Evolutionary conservation across 2,888 invertebrate genomes (phyloP), one percentile per base, ranked within the genome.

Genomic region (Tyria jacobaeae): DNA sequence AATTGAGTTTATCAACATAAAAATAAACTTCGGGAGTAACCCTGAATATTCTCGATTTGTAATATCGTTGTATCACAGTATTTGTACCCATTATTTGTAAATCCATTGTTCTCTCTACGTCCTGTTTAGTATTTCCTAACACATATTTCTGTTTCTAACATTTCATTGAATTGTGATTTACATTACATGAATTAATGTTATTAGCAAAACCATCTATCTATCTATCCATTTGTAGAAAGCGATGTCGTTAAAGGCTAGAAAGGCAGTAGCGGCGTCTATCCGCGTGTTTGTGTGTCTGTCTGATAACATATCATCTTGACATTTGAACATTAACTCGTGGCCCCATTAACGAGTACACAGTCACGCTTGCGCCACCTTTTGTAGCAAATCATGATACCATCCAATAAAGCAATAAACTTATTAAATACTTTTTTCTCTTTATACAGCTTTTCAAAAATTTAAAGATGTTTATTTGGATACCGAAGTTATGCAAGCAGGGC

Each of bases 271-370:
- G 4, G 3, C 41, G 41, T 21, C 21, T 12, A 21, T 44, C 21
- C 21, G 21, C 12, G 44, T 21, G 12, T 44, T 21, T 12, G 44
- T 44, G 21, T 44, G 21, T 44, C 44, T 44, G 44, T 21, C 21
- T 12, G 44, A 44, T 44, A 44, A 44, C 44, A 44, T 44, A 44
- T 44, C 44, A 17, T 17, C 41, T 41, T 41, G 44, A 44, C 44
- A 21, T 44, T 44, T 44, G 21, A 44, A 44, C 21, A 44, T 44
- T 44, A 44, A 17, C 44, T 44, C 44, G 44, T 44, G 44, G 21
- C 21, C 44, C 44, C 44, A 44, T 44, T 44, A n/a, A n/a, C n/a
- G n/a, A n/a, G n/a, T 21, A 44, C 21, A 44, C 21, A 21, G 44
- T 44, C 21, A 37, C 37, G 37, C 25, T 53, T 4, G 21, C 44